These are phyloP conservation scores for Nannospalax galili DNA, from an alignment of 2,113 vertebrate species.

Conservation along the genomic window DNA sequence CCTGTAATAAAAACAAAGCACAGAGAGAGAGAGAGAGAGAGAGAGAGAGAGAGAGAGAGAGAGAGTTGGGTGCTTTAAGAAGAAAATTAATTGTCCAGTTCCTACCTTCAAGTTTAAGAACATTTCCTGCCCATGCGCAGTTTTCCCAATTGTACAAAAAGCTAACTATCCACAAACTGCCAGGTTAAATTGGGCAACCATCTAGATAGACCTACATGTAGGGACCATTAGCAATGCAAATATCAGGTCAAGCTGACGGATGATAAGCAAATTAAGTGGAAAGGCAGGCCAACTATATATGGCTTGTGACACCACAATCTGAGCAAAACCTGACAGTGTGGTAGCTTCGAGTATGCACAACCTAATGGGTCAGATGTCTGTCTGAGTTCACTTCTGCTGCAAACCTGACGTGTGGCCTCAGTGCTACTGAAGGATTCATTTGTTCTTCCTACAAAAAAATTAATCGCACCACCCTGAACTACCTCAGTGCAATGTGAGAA, in stretches of 20 bases:
- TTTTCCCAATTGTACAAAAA: background rate
- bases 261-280: slow-evolving; percentile 32
- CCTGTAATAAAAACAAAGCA: background rate
- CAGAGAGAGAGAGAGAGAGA: background rate
- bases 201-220: slow-evolving; percentile 38
- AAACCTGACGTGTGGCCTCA: slow-evolving; percentile 20
- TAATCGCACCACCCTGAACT: slow-evolving; percentile 14
- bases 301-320: background rate
- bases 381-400: background rate
- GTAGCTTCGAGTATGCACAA: background rate
- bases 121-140: background rate
- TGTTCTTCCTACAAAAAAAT: slow-evolving; percentile 44
- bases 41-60: background rate
- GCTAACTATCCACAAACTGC: background rate
- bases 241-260: background rate
- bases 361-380: background rate
- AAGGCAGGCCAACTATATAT: background rate
- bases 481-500: slow-evolving; percentile 36
- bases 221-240: slow-evolving; percentile 15
- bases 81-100: slow-evolving; percentile 44
- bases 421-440: slow-evolving; percentile 16
- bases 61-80: background rate
- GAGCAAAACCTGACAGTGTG: background rate
- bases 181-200: background rate
- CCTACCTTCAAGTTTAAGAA: slow-evolving; percentile 46